Evolutionary conservation across 2,888 invertebrate species (phyloP), one percentile per base, ranked within the genome.

Genomic region (Vandiemenella viatica): DNA sequence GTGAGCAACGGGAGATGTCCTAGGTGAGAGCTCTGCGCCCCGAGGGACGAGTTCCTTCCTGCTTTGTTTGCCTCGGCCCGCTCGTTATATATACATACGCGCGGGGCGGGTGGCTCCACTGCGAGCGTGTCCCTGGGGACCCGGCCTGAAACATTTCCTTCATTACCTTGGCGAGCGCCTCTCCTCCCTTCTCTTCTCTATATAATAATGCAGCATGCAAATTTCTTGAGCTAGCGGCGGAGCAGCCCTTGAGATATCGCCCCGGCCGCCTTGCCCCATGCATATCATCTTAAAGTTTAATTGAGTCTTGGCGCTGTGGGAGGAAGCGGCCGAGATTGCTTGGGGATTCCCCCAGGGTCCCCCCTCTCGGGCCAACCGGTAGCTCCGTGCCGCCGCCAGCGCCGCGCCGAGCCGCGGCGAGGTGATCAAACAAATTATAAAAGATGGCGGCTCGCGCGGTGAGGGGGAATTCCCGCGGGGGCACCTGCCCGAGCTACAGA

Each of bases 201-300:
- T 53, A 53, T 53, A 53, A 53, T 53, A 53, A 53, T 53, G 53
- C 53, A 53, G 53, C 53, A 53, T 53, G 53, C 53, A 53, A 53
- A 53, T 53, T 53, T 51, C 51, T 53, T 53, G 51, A 49, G 51
- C 51, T 42, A 32, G 32, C n/a, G n/a, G n/a, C n/a, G n/a, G 49
- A 41, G 53, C 48, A 53, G 48, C 50, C 53, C 50, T 48, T 50
- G 50, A 48, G 50, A 50, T 53, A 50, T 50, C 50, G 50, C 53
- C 45, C 70, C 71, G 73, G 71, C 71, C 73, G 73, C 75, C 75
- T 74, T 73, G 73, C 50, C 53, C 53, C 53, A 51, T 63, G 73
- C 73, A 75, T 75, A 73, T 73, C 73, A 73, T 75, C 75, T 73
- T 74, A 72, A 78, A 78, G 77, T 78, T 78, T 78, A 78, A 79